phyloP scores from a whole-genome alignment of 2,888 invertebrate species.

The Harpagoxenus sublaevis region DNA sequence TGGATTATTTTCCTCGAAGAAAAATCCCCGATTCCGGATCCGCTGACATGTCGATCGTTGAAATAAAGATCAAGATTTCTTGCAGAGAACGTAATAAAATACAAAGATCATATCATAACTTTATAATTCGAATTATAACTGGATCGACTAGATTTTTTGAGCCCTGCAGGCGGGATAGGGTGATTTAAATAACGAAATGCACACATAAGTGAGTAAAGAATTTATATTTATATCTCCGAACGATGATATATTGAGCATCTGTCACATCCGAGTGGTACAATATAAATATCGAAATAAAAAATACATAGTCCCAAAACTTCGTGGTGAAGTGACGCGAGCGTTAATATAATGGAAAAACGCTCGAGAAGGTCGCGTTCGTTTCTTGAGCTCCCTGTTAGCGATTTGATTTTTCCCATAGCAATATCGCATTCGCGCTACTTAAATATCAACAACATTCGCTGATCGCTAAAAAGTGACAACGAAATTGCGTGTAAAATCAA shows the following conservation, averaged over 20 bases:
- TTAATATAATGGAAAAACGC: background rate
- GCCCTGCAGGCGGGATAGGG: background rate
- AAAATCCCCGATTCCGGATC: background rate
- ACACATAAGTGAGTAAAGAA: constrained; percentile 17
- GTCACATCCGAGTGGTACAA: constrained; percentile 29
- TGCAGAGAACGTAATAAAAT: background rate
- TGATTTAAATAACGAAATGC: background rate
- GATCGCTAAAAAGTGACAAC: background rate
- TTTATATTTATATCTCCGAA: constrained; percentile 41
- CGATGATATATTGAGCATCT: constrained; percentile 34
- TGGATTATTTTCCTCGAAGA: background rate
- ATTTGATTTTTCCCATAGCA: background rate
- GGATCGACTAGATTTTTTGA: background rate
- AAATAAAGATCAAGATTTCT: background rate
- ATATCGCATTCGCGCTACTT: background rate
- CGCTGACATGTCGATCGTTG: background rate
- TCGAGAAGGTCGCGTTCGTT: constrained; percentile 8
- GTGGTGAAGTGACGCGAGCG: background rate
- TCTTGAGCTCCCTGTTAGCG: background rate
- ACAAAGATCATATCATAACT: background rate
- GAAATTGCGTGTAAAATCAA: constrained; percentile 1
- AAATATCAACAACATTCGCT: background rate
- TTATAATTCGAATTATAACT: background rate
- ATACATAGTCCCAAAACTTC: constrained; percentile 23
- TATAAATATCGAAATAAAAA: constrained; percentile 46